A percentile compares a stretch with the other conserved stretches of the same genome.
phyloP scores from a whole-genome alignment of 2,797 vertebrate species.

The Pseudotriccus pelzelni region DNA sequence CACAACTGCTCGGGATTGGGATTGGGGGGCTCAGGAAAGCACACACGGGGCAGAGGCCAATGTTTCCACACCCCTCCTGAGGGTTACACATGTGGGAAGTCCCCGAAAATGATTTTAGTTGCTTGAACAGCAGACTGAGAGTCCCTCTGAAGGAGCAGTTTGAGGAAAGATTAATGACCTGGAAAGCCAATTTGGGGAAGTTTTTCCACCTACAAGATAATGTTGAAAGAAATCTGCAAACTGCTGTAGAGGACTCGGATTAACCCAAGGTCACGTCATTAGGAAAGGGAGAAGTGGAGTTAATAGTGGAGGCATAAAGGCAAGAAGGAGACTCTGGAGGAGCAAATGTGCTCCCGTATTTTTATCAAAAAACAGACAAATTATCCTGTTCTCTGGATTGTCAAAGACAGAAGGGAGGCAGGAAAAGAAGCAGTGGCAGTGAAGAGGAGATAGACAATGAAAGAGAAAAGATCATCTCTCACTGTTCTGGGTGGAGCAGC shows the following conservation, averaged over 20 bases:
- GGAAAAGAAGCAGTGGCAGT: background rate
- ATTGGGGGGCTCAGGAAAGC: background rate
- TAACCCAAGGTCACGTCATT: background rate
- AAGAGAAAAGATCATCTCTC: background rate
- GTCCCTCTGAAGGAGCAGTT: background rate
- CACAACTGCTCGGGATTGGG: background rate
- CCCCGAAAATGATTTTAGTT: background rate
- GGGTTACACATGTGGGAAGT: background rate
- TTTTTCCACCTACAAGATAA: background rate
- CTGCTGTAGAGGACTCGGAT: background rate
- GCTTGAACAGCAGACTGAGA: background rate
- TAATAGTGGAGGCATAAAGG: background rate
- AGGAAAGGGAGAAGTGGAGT: background rate
- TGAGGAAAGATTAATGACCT: background rate
- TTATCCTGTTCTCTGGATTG: background rate
- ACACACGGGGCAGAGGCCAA: background rate
- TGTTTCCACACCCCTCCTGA: background rate
- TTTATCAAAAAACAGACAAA: background rate
- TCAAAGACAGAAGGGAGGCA: background rate
- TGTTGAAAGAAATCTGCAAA: conserved; percentile 11
- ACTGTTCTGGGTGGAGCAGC: background rate
- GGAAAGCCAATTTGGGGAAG: background rate
- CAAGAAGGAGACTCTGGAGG: background rate
- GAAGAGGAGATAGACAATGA: background rate
- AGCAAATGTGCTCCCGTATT: background rate